Evolutionary conservation across 92 coral and sea anemone genomes (phyloP), one percentile per base, ranked within the genome.

Genomic region (Actinostola sp.): DNA sequence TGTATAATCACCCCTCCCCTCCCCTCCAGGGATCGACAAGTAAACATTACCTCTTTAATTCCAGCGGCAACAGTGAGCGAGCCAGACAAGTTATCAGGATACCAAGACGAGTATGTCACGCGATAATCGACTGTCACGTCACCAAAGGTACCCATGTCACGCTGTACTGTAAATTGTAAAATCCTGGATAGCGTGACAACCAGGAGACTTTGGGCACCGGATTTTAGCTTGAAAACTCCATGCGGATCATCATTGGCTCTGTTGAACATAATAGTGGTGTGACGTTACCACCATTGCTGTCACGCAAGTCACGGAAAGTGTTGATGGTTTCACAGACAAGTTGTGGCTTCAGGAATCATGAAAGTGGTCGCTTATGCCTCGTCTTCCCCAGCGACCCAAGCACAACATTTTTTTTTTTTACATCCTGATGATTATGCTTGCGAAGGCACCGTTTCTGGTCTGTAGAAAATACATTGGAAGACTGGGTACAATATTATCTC

Each of bases 191-290:
- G 84, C 7, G 84, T 63, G 2, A 72, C 58, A 17, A 88, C 95
- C 8, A 75, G 67, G 28, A 95, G 45, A 33, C 66, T 73, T 34
- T 85, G 91, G 6, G 91, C 82, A 28, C 80, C 81, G 8, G 89
- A 67, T 14, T 75, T 88, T 55, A 95, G 92, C 62, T 86, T 79
- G 75, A 95, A 88, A 34, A 78, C 63, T 19, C 99, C 99, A 35
- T 91, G 99, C n/a, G 99, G 99, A 50, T 88, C 85, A 26, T 95
- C 99, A 46, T 87, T 95, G 10, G 99, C 92, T 4, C 99, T 95
- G 73, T 11, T 23, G 14, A 19, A 44, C 21, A 41, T 24, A 35
- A 23, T 8, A 54, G 39, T 44, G 3, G 4, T 20, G 30, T 2
- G 42, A 1, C 19, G 13, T 32, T 10, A 8, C 57, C 4, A 2